A percentile compares a stretch with the other conserved stretches of the same genome.
Conservation (phyloP, 2,888 invertebrate species). For the Dione vanillae region DNA sequence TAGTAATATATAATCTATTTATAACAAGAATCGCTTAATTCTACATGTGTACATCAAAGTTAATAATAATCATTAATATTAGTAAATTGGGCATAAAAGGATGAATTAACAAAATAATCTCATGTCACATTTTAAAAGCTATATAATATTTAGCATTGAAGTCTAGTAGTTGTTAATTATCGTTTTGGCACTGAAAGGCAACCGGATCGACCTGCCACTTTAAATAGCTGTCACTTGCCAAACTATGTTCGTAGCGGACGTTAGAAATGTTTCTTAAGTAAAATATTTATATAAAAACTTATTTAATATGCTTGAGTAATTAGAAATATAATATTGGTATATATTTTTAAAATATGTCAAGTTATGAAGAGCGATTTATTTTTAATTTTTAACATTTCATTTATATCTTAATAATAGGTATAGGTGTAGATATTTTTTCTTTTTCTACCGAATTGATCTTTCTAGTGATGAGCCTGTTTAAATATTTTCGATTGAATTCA, state of each 20-base stretch:
- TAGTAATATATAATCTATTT: no score
- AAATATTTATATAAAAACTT: not conserved
- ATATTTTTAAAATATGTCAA: no score
- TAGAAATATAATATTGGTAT: no score
- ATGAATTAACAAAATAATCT: conserved; percentile 1
- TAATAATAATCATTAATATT: conserved; percentile 5
- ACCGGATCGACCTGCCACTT: conserved; percentile 22
- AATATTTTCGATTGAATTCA: no score
- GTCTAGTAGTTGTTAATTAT: conserved; percentile 16
- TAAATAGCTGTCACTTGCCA: conserved; percentile 32
- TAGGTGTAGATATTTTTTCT: no score
- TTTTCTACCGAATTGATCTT: no score
- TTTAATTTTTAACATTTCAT: no score
- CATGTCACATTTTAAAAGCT: conserved; percentile 17
- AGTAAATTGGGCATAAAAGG: conserved; percentile 15
- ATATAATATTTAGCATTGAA: conserved; percentile 7
- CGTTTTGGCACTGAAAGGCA: conserved; percentile 29
- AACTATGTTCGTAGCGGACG: conserved; percentile 6
- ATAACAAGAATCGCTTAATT: not conserved
- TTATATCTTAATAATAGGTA: no score
- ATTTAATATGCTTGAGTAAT: not conserved
- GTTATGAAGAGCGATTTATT: no score
- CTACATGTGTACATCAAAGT: not conserved
- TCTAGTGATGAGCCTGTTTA: no score
- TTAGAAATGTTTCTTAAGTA: conserved; percentile 16